Evolutionary conservation across 2,888 invertebrate species (phyloP), one percentile per base, ranked within the genome.

Genomic region (Dusona sp.): DNA sequence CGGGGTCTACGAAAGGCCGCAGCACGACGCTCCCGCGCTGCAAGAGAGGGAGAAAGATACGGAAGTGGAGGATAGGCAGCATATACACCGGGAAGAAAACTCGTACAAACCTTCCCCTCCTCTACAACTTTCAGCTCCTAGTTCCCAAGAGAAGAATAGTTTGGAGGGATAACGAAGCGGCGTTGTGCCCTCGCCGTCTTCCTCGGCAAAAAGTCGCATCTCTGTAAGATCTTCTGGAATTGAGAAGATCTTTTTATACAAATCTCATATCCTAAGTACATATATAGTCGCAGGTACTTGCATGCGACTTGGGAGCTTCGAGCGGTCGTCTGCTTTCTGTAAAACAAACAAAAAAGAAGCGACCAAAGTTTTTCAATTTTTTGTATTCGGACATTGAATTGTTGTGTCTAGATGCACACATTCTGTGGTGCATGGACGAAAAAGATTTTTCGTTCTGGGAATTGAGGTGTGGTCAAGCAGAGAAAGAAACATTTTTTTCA

Each of bases 81-180:
- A 73, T 78, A 81, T 77, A 73, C 72, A 61, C 68, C 16, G 57
- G n/a, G 36, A 65, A 67, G 54, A 68, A 25, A 78, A 22, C 70
- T 64, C 72, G 79, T 68, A 74, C 45, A 74, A 78, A 84, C 81
- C 86, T 65, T 45, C 70, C 51, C 83, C 29, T 38, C 8, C 29
- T 8, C 54, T 11, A 7, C 54, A 22, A 22, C 8, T 22, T 22
- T 54, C 57, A 29, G 57, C 68, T 25, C n/a, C 54, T 11, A 19
- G 74, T 68, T 70, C 72, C 51, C 83, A 70, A 79, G 84, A 77
- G 70, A 79, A 86, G 67, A 84, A 86, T 77, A 85, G 85, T 85
- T 83, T 33, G 64, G 54, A 51, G 82, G 77, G 68, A 48, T 85
- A 85, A 85, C 85, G 85, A 85, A 85, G 85, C 79, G 70, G 70